phyloP scores from a whole-genome alignment of 2,888 invertebrate species.

The Aquatica leii region DNA sequence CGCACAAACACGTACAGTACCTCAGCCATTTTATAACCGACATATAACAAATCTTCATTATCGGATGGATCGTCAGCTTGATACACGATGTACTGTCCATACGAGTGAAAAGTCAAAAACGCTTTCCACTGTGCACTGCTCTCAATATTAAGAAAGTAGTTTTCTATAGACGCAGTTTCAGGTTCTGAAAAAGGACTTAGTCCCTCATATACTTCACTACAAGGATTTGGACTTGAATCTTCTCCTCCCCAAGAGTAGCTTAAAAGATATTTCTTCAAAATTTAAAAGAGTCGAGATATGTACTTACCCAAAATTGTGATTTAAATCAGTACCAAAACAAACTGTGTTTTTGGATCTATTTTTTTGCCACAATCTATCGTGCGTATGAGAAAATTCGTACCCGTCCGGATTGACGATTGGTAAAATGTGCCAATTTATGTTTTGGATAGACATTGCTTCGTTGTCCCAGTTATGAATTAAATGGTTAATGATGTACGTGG shows the following conservation, averaged over 20 bases:
- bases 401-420: slow-evolving; percentile 86
- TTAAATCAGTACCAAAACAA: slow-evolving; percentile 82
- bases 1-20: slow-evolving; percentile 56
- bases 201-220: slow-evolving; percentile 84
- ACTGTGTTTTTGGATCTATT: slow-evolving; percentile 69
- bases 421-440: slow-evolving; percentile 83
- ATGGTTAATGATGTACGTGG: slow-evolving; percentile 77
- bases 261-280: not conserved
- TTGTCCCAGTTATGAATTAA: slow-evolving; percentile 73
- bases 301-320: slow-evolving; percentile 84
- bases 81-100: slow-evolving; percentile 84
- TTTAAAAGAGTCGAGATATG: too few relatives aligned
- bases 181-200: slow-evolving; percentile 84
- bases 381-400: slow-evolving; percentile 84
- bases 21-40: slow-evolving; percentile 75
- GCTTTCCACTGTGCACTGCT: slow-evolving; percentile 69
- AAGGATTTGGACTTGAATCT: slow-evolving; percentile 86
- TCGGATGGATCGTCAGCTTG: slow-evolving; percentile 86
- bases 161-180: slow-evolving; percentile 75
- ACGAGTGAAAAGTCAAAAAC: slow-evolving; percentile 83
- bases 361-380: slow-evolving; percentile 85
- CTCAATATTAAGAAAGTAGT: slow-evolving; percentile 60
- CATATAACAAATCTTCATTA: slow-evolving; percentile 71
- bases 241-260: slow-evolving; percentile 85
- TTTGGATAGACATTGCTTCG: slow-evolving; percentile 72